A percentile compares a stretch with the other conserved stretches of the same genome.
Evolutionary conservation across 1,140 invertebrate species (phyloP).

Genomic region (Drosophila mojavensis): DNA sequence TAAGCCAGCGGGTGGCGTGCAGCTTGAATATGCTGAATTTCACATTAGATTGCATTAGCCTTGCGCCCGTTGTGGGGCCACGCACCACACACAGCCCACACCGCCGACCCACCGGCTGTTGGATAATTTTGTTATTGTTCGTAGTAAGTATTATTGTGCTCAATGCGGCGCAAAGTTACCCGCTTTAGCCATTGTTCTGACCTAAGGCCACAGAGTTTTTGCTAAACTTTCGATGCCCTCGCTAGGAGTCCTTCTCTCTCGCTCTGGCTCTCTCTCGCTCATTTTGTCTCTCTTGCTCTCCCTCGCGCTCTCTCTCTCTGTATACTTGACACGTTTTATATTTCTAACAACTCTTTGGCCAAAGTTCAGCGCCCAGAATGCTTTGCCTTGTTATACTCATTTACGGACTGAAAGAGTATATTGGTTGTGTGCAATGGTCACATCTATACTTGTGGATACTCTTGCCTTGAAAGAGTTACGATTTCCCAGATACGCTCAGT

Average conservation of each 20-base stretch:
- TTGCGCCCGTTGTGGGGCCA: conserved; percentile 29
- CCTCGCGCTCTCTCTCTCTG: neutral
- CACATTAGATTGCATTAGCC: conserved; percentile 73
- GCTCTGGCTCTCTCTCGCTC: neutral
- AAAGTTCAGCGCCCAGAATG: conserved; percentile 37
- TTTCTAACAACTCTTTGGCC: conserved; percentile 43
- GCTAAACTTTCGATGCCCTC: conserved; percentile 47
- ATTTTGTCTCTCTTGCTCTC: neutral
- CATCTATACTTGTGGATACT: too few species aligned
- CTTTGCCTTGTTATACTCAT: neutral
- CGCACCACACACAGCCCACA: neutral
- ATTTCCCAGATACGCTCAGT: too few species aligned
- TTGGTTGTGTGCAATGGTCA: too few species aligned
- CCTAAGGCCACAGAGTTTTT: conserved; percentile 59
- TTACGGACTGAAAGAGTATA: too few species aligned
- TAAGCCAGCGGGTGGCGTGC: conserved; percentile 40
- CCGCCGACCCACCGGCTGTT: conserved; percentile 3
- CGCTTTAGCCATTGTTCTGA: conserved; percentile 32
- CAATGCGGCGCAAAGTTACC: conserved; percentile 67
- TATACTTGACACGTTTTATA: conserved; percentile 75
- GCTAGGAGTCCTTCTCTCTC: neutral
- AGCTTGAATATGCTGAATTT: conserved; percentile 49
- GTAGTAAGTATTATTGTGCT: conserved; percentile 60
- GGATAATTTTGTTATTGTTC: conserved; percentile 68
- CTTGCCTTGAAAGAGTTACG: too few species aligned